Evolutionary conservation across 2,113 vertebrate species (phyloP), one percentile per base, ranked within the genome.

Genomic region (Pholis gunnellus): DNA sequence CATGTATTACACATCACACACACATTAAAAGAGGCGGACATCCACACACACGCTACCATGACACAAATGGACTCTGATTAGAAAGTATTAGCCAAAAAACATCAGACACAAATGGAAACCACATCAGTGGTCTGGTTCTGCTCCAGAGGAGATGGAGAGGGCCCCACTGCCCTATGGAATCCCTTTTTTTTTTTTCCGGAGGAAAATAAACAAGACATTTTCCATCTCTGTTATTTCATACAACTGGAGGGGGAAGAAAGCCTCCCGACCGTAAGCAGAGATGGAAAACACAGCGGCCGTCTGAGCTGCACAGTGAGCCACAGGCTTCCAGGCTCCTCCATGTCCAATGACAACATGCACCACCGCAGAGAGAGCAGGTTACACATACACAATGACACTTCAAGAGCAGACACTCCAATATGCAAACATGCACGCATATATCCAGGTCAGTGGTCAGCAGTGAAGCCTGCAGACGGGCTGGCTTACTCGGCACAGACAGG

Each of bases 81-180:
- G 85, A 91, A 92, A 86, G 86, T 84, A 91, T 93, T 89, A 89
- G 79, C 85, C 78, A 81, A 89, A 92, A 89, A 92, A 89, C 89
- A 82, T 83, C 64, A 83, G 46, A 85, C 70, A 79, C 80, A 78
- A 85, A 89, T 83, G 75, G 79, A 91, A 93, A 93, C 78, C 87
- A 90, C 91, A 90, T 92, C 84, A 84, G 78, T 81, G 87, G 88
- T 90, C 83, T 80, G 83, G 82, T 88, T 88, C 60, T 81, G 82
- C 84, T 84, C 78, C 86, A 87, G 79, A 80, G 46, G 29, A 88
- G 50, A 63, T 50, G n/a, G 72, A 83, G 27, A 80, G 64, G 68
- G 72, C 54, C 76, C 29, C n/a, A n/a, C 63, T 78, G 56, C 40
- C 70, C 65, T 40, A 64, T 75, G 64, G 64, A 72, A 83, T 75